Conservation (phyloP, 2,797 vertebrate species). For the Merluccius polli region DNA sequence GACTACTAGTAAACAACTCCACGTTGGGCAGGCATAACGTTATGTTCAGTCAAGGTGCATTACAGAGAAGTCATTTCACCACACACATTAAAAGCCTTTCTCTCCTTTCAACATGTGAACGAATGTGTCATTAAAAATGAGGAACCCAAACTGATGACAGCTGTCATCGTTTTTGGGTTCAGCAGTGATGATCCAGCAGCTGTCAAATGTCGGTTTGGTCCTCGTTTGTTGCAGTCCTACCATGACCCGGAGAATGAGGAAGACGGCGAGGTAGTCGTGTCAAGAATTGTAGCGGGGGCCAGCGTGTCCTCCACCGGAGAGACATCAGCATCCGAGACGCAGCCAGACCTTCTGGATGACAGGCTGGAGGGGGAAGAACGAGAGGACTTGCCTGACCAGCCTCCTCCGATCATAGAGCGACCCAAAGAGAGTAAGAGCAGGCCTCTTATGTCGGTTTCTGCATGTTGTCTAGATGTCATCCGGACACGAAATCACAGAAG, state of each 20-base stretch:
- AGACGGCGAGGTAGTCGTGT: slow-evolving; percentile 71
- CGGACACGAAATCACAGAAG: not conserved
- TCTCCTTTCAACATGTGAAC: not conserved
- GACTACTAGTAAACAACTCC: too few species aligned
- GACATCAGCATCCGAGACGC: slow-evolving; percentile 36
- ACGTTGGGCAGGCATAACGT: too few species aligned
- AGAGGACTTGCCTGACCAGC: slow-evolving; percentile 71
- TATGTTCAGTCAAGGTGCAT: not conserved
- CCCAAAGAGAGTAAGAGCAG: slow-evolving; percentile 61
- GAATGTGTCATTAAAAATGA: not conserved
- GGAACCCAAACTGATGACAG: too few species aligned
- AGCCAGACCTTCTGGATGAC: slow-evolving; percentile 17
- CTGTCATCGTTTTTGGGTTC: too few species aligned
- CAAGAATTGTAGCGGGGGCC: slow-evolving; percentile 72
- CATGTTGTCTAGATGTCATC: not conserved
- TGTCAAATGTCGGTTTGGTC: not conserved
- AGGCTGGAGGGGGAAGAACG: slow-evolving; percentile 60
- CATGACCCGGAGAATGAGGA: slow-evolving; percentile 71
- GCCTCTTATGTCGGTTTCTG: not conserved
- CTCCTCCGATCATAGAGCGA: slow-evolving; percentile 56
- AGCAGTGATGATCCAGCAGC: too few species aligned
- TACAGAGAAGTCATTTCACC: not conserved
- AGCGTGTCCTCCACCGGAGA: slow-evolving; percentile 43
- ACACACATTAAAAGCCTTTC: not conserved
- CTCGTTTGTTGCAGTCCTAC: slow-evolving; percentile 49